Base-by-base conservation (phyloP, 2,113 vertebrate species). In the Bostrychus sinensis region DNA sequence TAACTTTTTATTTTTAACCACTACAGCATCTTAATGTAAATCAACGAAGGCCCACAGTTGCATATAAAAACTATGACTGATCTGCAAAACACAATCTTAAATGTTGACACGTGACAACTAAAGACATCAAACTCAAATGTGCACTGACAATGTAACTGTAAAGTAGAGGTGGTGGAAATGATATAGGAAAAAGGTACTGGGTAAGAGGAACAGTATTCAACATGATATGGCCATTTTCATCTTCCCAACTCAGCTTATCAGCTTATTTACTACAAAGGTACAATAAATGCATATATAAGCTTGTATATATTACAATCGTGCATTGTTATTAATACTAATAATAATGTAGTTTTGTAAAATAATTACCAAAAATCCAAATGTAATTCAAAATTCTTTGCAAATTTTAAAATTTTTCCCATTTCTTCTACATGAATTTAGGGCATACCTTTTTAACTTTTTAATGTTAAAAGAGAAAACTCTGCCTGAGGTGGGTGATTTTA, bases 1-100 rank as follows among this genome's bases (percentile, higher is more conserved):
- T 82, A 85, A 20, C 25, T 42, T 79, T 70, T 78, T 48, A 63
- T 71, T 66, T 71, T 77, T 9, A 78, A 65, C 50, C 30, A 66
- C 71, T 68, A 73, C 62, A 63, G 54, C 20, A 59, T 67, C 26
- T 67, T 56, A 73, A 81, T 78, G 66, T 72, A 76, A 75, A 75
- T 68, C 76, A 56, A 13, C 11, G 13, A 62, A 83, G 72, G 62
- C 59, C 69, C 59, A 68, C 28, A 34, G 69, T 50, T 41, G 64
- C 70, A 61, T 75, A 72, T 46, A 63, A 81, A 46, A 88, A 66
- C 43, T 75, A 66, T 37, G 72, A 55, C 56, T 55, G 62, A 62
- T 63, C 48, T 57, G 48, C 39, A 74, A 72, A 76, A 78, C 54
- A 72, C 43, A 59, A 34, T 50, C 46, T 38, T 60, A 7, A 50